Base-by-base conservation (phyloP, 2,888 invertebrate species). In the Desoria tigrina region DNA sequence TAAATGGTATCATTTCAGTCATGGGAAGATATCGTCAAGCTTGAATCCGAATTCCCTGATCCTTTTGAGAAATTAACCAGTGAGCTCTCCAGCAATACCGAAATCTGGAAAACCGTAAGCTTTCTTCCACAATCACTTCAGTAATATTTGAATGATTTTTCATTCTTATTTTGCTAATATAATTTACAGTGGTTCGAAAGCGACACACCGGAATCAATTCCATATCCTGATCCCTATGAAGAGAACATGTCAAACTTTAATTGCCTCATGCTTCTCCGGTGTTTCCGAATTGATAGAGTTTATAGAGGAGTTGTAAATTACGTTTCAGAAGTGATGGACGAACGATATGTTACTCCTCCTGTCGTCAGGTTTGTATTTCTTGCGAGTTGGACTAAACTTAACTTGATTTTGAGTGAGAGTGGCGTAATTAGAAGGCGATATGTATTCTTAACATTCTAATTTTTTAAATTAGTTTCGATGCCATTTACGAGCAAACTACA, bases 241-340 rank as follows among this genome's bases (percentile, higher is more conserved):
- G 81, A 84, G 2, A 83, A 78, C 11, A 78, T 91, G 73, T 80
- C 82, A 23, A 84, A 87, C 1, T 83, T 88, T 78, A 83, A 92
- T 79, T 81, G 86, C 62, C 82, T 95, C 60, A 89, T 94, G 90
- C 79, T 95, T 65, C 81, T 95, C 59, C 85, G 94, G 21, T 95
- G 94, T 79, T 93, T 95, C 83, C 86, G 94, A 26, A 86, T 92
- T 21, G 95, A 95, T 82, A 85, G 94, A 69, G 88, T 94, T 61
- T 92, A 90, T 81, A 84, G 90, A 73, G 89, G 90, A n/a, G 86
- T 94, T 72, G 88, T 88, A 32, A 86, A 90, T 79, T 95, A 89
- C 80, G 90, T 94, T 76, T 87, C 86, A 3, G 84, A 85, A 74
- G 86, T 86, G 7, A 91, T 94, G 90, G 92, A 92, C 50, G 90